Conservation (phyloP, 1,140 invertebrate genomes). For the Drosophila mauritiana region DNA sequence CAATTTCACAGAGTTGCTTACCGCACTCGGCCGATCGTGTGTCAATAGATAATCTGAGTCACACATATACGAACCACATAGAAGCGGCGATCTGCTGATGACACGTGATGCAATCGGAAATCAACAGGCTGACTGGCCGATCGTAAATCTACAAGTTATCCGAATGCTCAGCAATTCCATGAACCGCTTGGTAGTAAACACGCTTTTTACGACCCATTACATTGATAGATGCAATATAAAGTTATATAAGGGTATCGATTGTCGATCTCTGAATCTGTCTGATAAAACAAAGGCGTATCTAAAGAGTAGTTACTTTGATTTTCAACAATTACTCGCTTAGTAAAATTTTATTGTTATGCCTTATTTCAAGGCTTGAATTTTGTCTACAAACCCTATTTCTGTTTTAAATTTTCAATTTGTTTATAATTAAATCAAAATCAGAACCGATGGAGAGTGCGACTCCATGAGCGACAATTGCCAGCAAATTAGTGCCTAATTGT, state of each 20-base stretch:
- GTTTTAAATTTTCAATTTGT: background rate
- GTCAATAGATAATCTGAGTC: constrained; percentile 35
- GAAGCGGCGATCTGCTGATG: constrained; percentile 20
- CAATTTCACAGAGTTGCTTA: constrained; percentile 65
- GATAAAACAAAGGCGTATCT: background rate
- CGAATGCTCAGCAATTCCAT: constrained; percentile 3
- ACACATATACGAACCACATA: constrained; percentile 15
- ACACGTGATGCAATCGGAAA: constrained; percentile 46
- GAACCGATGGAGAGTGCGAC: background rate
- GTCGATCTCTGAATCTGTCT: background rate
- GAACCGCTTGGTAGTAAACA: constrained; percentile 5
- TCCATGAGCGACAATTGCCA: constrained; percentile 10
- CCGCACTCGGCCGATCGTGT: constrained; percentile 51
- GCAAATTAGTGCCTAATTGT: constrained; percentile 29
- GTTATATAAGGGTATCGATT: constrained; percentile 10
- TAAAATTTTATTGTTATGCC: no score
- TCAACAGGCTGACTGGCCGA: constrained; percentile 27
- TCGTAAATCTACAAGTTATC: constrained; percentile 6
- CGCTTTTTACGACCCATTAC: constrained; percentile 8
- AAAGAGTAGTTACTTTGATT: background rate
- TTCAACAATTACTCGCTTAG: no score
- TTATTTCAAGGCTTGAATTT: no score
- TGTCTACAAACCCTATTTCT: background rate
- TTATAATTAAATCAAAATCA: constrained; percentile 1
- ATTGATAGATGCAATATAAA: background rate